Evolutionary conservation across 53 echinoderm and acorn worm species (phyloP).

Genomic region (Patiria pectinifera): DNA sequence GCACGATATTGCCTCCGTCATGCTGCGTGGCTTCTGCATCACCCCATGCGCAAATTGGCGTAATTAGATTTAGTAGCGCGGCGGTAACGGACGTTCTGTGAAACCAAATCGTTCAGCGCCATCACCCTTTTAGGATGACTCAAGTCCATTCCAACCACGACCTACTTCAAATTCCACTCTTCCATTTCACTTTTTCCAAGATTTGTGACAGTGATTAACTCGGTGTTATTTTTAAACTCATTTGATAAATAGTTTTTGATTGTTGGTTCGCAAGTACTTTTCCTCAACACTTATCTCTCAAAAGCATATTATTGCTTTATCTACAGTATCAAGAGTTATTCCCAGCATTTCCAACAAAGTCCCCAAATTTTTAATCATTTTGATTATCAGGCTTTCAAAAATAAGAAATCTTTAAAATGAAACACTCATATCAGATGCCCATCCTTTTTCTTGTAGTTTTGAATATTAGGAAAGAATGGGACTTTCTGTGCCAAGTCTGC

Average conservation of each 20-base stretch:
- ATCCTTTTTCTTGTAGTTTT: no score
- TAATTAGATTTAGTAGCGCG: slow-evolving; percentile 30
- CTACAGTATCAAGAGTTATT: no score
- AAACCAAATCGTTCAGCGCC: slow-evolving; percentile 6
- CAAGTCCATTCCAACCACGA: not conserved
- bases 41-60: slow-evolving; percentile 13
- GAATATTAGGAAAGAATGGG: not conserved
- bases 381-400: no score
- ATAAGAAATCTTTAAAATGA: no score
- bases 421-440: no score
- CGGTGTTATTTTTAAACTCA: not conserved
- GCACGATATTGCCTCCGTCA: slow-evolving; percentile 30
- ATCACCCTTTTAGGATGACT: slow-evolving; percentile 21
- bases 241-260: slow-evolving; percentile 2
- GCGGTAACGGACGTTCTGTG: not conserved
- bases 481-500: not conserved
- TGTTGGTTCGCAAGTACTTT: no score
- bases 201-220: not conserved
- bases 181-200: not conserved
- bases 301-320: no score
- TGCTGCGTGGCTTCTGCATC: slow-evolving; percentile 19
- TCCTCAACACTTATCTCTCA: no score
- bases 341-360: no score
- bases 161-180: not conserved
- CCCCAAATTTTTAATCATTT: no score